These are phyloP conservation scores for Graphium colonna DNA, from an alignment of 2,888 invertebrate species.

Conservation along the genomic window DNA sequence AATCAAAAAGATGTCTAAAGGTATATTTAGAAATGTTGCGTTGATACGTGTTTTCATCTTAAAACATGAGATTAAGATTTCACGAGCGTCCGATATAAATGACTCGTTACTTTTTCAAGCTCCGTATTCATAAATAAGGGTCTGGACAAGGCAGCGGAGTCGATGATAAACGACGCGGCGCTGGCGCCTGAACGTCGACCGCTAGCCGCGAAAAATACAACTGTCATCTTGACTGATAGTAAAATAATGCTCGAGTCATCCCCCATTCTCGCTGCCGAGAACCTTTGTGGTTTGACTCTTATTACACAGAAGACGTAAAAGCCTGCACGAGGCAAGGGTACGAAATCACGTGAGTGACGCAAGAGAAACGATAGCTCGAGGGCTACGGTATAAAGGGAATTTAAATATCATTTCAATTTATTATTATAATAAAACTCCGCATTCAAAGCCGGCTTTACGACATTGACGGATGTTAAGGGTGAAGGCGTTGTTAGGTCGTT, in stretches of 20 bases:
- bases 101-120: constrained; percentile 43
- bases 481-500: background rate
- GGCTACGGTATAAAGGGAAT: background rate
- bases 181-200: constrained; percentile 70
- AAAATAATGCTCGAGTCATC: constrained; percentile 72
- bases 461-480: background rate
- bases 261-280: constrained; percentile 66
- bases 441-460: background rate
- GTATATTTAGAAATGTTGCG: background rate
- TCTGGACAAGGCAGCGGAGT: constrained; percentile 54
- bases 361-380: background rate
- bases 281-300: constrained; percentile 60
- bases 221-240: constrained; percentile 78
- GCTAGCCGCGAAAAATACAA: constrained; percentile 75
- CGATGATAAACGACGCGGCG: constrained; percentile 71
- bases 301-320: constrained; percentile 59
- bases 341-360: background rate
- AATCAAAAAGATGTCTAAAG: background rate
- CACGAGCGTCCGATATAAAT: constrained; percentile 38
- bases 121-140: constrained; percentile 59
- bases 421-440: background rate
- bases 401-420: background rate
- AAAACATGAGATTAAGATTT: constrained; percentile 25
- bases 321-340: constrained; percentile 39
- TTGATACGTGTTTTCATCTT: constrained; percentile 8